Conservation (phyloP, 2,113 vertebrate genomes). For the Odocoileus virginianus region DNA sequence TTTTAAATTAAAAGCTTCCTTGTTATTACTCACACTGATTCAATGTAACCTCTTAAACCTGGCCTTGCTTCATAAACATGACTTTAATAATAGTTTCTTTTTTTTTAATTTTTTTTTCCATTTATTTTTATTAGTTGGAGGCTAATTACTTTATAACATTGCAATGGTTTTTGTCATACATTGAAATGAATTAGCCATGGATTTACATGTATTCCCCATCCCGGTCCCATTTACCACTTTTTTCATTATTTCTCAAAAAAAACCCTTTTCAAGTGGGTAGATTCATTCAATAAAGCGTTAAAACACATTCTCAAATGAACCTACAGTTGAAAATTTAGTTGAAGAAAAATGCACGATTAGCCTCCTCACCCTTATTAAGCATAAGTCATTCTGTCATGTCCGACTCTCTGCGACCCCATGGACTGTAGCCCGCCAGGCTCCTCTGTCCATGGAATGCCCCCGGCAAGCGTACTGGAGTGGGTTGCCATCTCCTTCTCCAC, state of each 20-base stretch:
- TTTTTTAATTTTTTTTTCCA: too few relatives aligned
- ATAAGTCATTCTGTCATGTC: not conserved
- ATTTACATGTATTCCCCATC: too few relatives aligned
- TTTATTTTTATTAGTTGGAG: too few relatives aligned
- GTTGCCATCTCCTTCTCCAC: not conserved
- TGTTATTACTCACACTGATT: not conserved
- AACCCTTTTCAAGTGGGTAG: not conserved
- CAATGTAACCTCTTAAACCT: conserved; percentile 11
- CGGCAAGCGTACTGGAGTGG: not conserved
- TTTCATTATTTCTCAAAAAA: conserved; percentile 13
- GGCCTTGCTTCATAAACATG: not conserved
- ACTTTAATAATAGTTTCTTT: not conserved
- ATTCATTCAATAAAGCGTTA: not conserved
- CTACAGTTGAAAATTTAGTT: not conserved
- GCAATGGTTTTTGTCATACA: too few relatives aligned
- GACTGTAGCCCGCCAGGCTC: not conserved
- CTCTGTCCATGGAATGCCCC: not conserved
- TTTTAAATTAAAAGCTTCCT: not conserved
- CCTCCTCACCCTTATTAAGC: not conserved
- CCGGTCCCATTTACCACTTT: not conserved
- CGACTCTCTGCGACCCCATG: accelerated
- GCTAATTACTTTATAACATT: too few relatives aligned
- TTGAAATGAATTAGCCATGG: too few relatives aligned
- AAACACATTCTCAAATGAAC: not conserved
- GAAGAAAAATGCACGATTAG: not conserved